Conservation (phyloP, 2,888 invertebrate genomes). For the Gibbula magus region DNA sequence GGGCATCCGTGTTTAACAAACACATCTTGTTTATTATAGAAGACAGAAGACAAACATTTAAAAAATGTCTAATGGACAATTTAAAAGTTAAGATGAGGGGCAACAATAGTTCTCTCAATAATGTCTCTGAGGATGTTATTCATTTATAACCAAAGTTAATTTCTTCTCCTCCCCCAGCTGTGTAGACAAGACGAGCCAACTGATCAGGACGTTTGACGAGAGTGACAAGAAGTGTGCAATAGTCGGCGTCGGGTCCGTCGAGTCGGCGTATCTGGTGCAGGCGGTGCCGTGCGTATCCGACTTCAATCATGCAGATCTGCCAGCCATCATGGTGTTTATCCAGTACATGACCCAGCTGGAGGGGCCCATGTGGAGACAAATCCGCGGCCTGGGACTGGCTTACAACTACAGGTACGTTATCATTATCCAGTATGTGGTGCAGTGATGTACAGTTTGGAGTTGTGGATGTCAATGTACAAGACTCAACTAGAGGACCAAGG, state of each 20-base stretch:
- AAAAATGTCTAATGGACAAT: too few species aligned
- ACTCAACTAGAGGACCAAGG: too few species aligned
- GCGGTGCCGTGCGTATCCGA: slow-evolving; percentile 82
- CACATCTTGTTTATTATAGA: too few species aligned
- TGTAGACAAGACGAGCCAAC: slow-evolving; percentile 54
- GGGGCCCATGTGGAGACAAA: slow-evolving; percentile 92
- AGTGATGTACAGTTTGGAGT: background rate
- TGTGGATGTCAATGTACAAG: too few species aligned
- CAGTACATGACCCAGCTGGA: slow-evolving; percentile 92
- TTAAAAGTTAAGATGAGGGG: too few species aligned
- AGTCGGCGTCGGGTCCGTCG: slow-evolving; percentile 87
- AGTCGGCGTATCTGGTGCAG: slow-evolving; percentile 85
- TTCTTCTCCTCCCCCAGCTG: slow-evolving; percentile 22
- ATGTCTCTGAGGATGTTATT: too few species aligned
- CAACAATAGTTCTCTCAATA: too few species aligned
- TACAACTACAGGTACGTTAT: slow-evolving; percentile 81
- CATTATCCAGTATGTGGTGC: background rate
- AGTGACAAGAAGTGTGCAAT: slow-evolving; percentile 78
- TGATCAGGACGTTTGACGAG: slow-evolving; percentile 43
- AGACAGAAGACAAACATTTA: too few species aligned
- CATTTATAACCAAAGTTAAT: too few species aligned
- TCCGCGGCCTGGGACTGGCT: slow-evolving; percentile 89
- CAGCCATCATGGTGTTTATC: slow-evolving; percentile 85
- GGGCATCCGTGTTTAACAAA: too few species aligned
- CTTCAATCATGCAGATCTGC: slow-evolving; percentile 81